Conservation (phyloP, 1,140 invertebrate genomes). For the Phenacoccus solenopsis region DNA sequence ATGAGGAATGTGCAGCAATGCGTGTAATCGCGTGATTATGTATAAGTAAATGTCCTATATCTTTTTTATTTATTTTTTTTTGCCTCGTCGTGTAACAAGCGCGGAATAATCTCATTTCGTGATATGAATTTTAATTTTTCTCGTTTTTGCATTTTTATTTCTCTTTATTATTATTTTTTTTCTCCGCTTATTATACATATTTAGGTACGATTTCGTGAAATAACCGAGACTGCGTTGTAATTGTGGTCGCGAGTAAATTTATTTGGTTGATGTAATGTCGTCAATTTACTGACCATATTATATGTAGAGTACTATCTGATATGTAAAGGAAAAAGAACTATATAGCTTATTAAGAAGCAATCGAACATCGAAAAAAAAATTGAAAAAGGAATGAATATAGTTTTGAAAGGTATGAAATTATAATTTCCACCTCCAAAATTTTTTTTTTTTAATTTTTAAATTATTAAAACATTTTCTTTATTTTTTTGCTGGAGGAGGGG, state of each 20-base stretch:
- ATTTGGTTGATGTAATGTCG: background rate
- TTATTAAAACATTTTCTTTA: too few relatives aligned
- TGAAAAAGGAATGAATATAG: too few relatives aligned
- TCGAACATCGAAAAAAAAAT: too few relatives aligned
- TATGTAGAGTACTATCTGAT: too few relatives aligned
- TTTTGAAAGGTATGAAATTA: too few relatives aligned
- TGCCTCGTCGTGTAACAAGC: background rate
- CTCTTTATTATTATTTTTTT: conserved; percentile 5
- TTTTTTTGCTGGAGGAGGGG: too few relatives aligned
- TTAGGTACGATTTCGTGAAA: too few relatives aligned
- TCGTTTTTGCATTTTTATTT: background rate
- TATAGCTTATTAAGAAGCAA: too few relatives aligned
- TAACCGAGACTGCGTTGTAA: background rate
- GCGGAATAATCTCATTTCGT: conserved; percentile 11
- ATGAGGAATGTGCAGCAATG: background rate
- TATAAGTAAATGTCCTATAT: conserved; percentile 15
- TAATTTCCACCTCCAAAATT: too few relatives aligned
- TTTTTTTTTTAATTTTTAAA: too few relatives aligned
- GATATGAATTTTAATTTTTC: conserved; percentile 12
- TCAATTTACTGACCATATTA: background rate
- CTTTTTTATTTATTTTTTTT: conserved; percentile 13
- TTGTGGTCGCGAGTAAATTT: background rate
- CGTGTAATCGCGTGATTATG: conserved; percentile 14
- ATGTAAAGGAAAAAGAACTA: too few relatives aligned
- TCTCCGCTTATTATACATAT: background rate